phyloP scores from a whole-genome alignment of 2,888 invertebrate genomes.

The Eupeodes luniger region DNA sequence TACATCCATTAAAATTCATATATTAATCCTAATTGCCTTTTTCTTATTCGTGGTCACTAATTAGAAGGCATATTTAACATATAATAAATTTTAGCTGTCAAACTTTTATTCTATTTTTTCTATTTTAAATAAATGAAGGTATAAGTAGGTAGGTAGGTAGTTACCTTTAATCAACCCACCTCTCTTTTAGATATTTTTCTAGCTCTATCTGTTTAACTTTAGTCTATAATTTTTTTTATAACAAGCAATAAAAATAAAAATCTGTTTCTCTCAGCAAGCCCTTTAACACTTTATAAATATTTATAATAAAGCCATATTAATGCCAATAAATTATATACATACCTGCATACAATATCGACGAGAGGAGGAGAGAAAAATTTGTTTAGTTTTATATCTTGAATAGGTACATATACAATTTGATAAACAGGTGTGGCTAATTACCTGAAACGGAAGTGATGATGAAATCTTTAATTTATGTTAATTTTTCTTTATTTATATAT shows the following conservation, averaged over 20 bases:
- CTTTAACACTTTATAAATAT: conserved; percentile 37
- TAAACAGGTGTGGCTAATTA: conserved; percentile 32
- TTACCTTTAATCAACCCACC: neutral
- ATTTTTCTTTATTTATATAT: neutral
- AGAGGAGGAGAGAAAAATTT: conserved; percentile 13
- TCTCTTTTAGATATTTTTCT: neutral
- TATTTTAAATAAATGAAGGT: neutral
- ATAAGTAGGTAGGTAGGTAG: too few species aligned
- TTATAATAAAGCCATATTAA: conserved; percentile 23
- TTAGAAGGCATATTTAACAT: neutral
- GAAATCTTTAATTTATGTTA: conserved; percentile 26
- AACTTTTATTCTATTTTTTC: neutral
- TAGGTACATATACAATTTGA: neutral
- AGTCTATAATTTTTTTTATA: neutral
- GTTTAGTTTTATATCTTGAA: conserved; percentile 6
- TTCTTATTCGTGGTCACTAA: neutral
- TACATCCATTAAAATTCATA: neutral
- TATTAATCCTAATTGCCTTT: neutral
- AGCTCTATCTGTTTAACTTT: too few species aligned
- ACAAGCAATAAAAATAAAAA: conserved; percentile 13
- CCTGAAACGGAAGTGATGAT: conserved; percentile 34
- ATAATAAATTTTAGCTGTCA: conserved; percentile 7
- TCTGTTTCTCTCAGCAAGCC: conserved; percentile 18
- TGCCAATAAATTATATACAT: conserved; percentile 20
- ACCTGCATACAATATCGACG: neutral